A percentile compares a stretch with the other conserved stretches of the same genome.
These are phyloP conservation scores for Benthosema pterotum DNA, from an alignment of 2,797 vertebrate species.

Conservation along the genomic window DNA sequence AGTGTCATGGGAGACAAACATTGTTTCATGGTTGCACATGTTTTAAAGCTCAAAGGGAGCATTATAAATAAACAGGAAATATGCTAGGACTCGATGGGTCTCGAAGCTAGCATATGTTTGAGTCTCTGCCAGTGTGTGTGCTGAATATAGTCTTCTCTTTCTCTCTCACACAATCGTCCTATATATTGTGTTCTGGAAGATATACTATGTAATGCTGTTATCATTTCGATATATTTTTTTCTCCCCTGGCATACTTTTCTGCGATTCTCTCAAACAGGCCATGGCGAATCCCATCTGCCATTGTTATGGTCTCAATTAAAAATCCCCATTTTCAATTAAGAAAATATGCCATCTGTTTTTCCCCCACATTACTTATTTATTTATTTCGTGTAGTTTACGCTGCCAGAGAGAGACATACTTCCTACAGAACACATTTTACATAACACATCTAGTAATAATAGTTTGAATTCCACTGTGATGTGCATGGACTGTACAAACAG, in stretches of 20 bases:
- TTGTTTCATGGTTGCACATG: neutral
- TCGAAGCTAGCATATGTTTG: neutral
- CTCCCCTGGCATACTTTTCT: neutral
- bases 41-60: slow-evolving; percentile 1
- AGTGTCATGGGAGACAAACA: slow-evolving; percentile 6
- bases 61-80: slow-evolving; percentile 20
- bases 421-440: too few species aligned
- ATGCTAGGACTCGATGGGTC: slow-evolving; percentile 3
- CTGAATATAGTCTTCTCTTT: slow-evolving; percentile 7
- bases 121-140: neutral
- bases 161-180: slow-evolving; percentile 14
- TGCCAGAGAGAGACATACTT: too few species aligned
- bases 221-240: slow-evolving; percentile 7
- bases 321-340: slow-evolving; percentile 15
- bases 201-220: slow-evolving; percentile 1
- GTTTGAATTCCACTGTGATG: too few species aligned
- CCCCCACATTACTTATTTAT: too few species aligned
- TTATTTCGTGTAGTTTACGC: too few species aligned
- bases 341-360: neutral
- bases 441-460: too few species aligned
- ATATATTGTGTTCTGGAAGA: slow-evolving; percentile 10
- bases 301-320: neutral
- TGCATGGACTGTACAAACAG: too few species aligned
- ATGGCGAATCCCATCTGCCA: neutral
- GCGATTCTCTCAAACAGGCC: slow-evolving; percentile 15